Conservation (phyloP, 2,113 vertebrate species). For the Scomber scombrus region DNA sequence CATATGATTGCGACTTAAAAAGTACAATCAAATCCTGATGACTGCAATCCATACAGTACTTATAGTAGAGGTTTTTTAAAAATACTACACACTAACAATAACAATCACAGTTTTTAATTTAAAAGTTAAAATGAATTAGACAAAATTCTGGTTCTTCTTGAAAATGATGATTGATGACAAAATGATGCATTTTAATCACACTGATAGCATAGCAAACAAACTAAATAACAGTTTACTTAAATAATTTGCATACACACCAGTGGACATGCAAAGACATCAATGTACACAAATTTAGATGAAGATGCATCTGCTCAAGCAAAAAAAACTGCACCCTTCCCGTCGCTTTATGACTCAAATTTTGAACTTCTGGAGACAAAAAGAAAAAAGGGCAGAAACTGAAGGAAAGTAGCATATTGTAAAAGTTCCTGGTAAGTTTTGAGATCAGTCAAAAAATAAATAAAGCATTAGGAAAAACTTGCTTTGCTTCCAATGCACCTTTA, state of each 20-base stretch:
- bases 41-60: background rate
- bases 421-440: too few relatives aligned
- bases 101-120: too few relatives aligned
- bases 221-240: background rate
- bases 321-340: too few relatives aligned
- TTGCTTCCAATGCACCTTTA: too few relatives aligned
- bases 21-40: background rate
- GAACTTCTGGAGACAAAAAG: too few relatives aligned
- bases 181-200: slow-evolving; percentile 10
- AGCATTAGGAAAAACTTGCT: too few relatives aligned
- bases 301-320: background rate
- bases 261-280: background rate
- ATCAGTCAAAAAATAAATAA: too few relatives aligned
- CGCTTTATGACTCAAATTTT: too few relatives aligned
- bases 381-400: too few relatives aligned
- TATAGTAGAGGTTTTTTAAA: too few relatives aligned
- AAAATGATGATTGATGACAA: background rate
- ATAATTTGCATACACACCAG: background rate
- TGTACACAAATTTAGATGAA: background rate
- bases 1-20: background rate
- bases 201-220: background rate
- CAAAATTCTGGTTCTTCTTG: background rate
- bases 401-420: too few relatives aligned
- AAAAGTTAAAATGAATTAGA: too few relatives aligned
- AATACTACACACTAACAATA: background rate